A percentile compares a stretch with the other conserved stretches of the same genome.
Evolutionary conservation across 2,888 invertebrate genomes (phyloP).

Genomic region (Dryococelus australis): DNA sequence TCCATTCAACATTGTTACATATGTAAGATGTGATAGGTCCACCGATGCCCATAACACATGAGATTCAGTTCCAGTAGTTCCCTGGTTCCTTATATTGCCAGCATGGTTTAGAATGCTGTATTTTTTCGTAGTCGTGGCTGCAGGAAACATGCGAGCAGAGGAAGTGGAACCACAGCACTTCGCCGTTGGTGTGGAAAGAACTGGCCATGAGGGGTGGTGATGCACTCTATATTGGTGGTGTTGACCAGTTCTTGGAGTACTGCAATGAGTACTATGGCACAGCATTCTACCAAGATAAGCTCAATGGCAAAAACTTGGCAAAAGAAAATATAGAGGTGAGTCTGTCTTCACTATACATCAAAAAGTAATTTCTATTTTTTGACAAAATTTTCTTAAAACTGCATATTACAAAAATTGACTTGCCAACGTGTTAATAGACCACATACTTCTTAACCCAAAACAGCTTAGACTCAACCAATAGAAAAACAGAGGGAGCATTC

Average conservation of each 20-base stretch:
- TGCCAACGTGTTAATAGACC: too few species aligned
- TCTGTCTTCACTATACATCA: not conserved
- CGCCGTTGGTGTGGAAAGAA: slow-evolving; percentile 20
- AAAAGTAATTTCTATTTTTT: too few species aligned
- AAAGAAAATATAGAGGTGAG: slow-evolving; percentile 5
- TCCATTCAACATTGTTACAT: too few species aligned
- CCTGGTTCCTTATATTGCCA: too few species aligned
- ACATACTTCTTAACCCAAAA: too few species aligned
- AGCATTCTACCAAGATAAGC: not conserved
- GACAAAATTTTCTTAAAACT: too few species aligned
- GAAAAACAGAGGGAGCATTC: too few species aligned
- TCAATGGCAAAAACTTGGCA: not conserved
- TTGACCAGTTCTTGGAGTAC: slow-evolving; percentile 13
- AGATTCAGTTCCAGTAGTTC: too few species aligned
- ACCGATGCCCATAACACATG: too few species aligned
- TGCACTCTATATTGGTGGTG: not conserved
- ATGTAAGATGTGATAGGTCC: too few species aligned
- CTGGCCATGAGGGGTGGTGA: not conserved
- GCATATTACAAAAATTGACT: too few species aligned
- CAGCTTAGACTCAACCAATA: too few species aligned
- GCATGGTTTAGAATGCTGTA: not conserved
- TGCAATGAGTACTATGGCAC: slow-evolving; percentile 17
- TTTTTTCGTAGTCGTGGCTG: not conserved
- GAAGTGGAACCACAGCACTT: not conserved
- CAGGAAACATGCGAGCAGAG: not conserved